These are phyloP conservation scores for Botrylloides violaceus DNA, from an alignment of 23 tunicate species.

Conservation along the genomic window DNA sequence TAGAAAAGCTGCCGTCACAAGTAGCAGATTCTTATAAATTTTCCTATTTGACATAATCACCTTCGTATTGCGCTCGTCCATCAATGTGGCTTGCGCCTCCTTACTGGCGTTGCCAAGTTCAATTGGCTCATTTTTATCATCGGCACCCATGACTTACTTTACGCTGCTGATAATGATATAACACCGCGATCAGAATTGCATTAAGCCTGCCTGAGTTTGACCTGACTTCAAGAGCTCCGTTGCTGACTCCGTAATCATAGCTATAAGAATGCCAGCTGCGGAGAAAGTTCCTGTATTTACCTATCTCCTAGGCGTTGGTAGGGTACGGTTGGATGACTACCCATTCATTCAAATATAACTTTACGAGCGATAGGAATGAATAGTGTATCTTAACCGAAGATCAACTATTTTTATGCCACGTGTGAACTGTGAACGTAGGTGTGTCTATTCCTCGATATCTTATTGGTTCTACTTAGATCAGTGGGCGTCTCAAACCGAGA, in stretches of 20 bases:
- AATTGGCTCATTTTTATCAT: not conserved
- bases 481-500: not conserved
- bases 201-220: no score
- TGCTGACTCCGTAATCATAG: not conserved
- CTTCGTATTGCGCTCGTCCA: not conserved
- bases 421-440: not conserved
- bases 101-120: not conserved
- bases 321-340: not conserved
- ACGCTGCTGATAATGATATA: not conserved
- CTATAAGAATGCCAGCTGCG: not conserved
- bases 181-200: not conserved
- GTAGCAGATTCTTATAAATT: conserved; percentile 48
- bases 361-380: no score
- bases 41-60: conserved; percentile 36
- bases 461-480: not conserved
- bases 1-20: conserved; percentile 47
- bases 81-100: not conserved
- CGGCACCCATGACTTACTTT: not conserved
- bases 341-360: not conserved
- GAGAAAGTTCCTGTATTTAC: not conserved
- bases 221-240: no score
- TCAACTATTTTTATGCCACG: no score
- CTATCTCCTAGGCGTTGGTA: not conserved
- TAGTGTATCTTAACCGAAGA: no score
- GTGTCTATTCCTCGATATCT: not conserved